These are phyloP conservation scores for Turritopsis dohrnii DNA, from an alignment of 30 jellyfish, hydroid and myxozoan genomes.

Conservation along the genomic window DNA sequence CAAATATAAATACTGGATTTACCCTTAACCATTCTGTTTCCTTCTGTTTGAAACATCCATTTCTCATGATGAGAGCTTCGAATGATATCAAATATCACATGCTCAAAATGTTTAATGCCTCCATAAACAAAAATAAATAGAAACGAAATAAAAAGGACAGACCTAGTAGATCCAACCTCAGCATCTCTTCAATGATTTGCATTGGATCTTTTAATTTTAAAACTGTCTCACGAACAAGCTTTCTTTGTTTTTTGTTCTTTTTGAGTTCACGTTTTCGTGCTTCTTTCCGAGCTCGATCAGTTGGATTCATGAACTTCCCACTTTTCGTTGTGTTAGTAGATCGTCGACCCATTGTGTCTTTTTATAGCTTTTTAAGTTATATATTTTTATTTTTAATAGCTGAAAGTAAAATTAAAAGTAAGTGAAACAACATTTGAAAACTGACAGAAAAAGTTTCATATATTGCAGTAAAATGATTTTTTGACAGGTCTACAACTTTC, in stretches of 20 bases:
- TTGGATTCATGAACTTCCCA: slow-evolving; percentile 98
- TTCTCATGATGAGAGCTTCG: no score
- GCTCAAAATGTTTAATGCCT: no score
- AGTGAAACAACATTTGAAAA: no score
- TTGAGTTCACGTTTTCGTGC: slow-evolving; percentile 37
- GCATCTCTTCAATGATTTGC: slow-evolving; percentile 80
- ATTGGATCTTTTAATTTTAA: slow-evolving; percentile 94
- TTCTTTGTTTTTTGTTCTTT: slow-evolving; percentile 88
- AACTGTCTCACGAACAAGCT: slow-evolving; percentile 94
- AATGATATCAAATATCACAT: no score
- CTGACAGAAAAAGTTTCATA: no score
- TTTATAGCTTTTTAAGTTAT: not conserved
- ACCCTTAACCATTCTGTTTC: no score
- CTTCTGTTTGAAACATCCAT: no score
- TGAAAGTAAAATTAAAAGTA: no score
- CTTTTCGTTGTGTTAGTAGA: slow-evolving; percentile 96
- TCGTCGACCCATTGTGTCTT: slow-evolving; percentile 80
- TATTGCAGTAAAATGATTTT: no score
- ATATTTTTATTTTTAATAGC: not conserved
- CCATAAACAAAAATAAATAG: no score
- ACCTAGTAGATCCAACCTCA: slow-evolving; percentile 79
- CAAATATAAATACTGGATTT: no score
- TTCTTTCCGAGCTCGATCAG: slow-evolving; percentile 94
- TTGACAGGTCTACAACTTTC: no score
- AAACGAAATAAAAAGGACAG: not conserved